A percentile compares a stretch with the other conserved stretches of the same genome.
Conservation (phyloP, 2,888 invertebrate species). For the Pemphredon lugubris region DNA sequence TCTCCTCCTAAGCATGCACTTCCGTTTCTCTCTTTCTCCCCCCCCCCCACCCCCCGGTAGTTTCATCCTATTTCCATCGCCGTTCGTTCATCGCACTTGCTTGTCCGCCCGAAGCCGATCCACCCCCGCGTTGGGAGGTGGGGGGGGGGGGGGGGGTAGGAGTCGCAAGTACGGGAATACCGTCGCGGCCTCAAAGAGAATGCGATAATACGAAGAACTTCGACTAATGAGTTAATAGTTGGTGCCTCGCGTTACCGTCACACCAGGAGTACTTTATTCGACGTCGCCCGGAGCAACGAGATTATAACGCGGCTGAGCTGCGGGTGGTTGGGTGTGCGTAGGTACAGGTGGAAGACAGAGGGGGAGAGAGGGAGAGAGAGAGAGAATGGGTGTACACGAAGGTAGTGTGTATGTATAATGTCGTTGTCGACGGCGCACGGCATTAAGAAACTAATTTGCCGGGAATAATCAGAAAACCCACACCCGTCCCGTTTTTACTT, state of each 20-base stretch:
- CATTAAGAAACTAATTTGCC: conserved; percentile 35
- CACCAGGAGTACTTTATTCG: conserved; percentile 67
- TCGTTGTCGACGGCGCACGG: conserved; percentile 27
- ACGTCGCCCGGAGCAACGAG: conserved; percentile 69
- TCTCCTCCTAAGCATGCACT: conserved; percentile 39
- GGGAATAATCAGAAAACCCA: conserved; percentile 25
- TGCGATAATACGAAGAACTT: conserved; percentile 77
- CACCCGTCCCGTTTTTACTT: conserved; percentile 1
- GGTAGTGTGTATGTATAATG: conserved; percentile 29
- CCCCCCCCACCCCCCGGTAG: conserved; percentile 32
- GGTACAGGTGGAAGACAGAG: neutral
- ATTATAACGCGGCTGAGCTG: conserved; percentile 58
- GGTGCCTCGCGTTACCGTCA: conserved; percentile 67
- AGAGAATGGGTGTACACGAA: neutral
- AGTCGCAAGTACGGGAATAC: conserved; percentile 58
- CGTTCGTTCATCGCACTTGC: conserved; percentile 5
- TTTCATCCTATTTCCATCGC: conserved; percentile 43
- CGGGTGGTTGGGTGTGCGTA: conserved; percentile 10
- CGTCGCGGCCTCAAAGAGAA: conserved; percentile 76
- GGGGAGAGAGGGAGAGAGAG: too few relatives aligned
- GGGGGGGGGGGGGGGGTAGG: too few relatives aligned
- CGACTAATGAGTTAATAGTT: conserved; percentile 79
- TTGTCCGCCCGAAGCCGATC: neutral
- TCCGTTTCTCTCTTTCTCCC: conserved; percentile 28
- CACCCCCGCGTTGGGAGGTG: too few relatives aligned